Percentiles rank a stretch among this genome's conserved stretches.
Conservation (phyloP, 2,888 invertebrate species). For the Athripsodes cinereus region DNA sequence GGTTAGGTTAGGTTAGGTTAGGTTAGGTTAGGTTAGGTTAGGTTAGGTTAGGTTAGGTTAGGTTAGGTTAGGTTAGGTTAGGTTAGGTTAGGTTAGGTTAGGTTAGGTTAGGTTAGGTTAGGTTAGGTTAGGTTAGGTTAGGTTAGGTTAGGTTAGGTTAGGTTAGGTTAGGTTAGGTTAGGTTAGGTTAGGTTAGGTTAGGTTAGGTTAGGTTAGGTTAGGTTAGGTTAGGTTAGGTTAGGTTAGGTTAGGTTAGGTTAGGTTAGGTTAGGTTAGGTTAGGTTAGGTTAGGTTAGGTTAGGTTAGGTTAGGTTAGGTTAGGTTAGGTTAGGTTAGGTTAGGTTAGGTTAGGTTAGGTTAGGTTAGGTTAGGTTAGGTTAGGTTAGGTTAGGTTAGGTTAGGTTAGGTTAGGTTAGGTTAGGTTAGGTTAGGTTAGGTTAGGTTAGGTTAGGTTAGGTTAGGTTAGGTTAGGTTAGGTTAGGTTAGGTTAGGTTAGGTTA, state of each 20-base stretch:
- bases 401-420: constrained; percentile 20
- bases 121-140: constrained; percentile 2
- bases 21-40: constrained; percentile 11
- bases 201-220: constrained; percentile 1
- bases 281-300: constrained; percentile 22
- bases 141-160: constrained; percentile 7
- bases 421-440: constrained; percentile 19
- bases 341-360: constrained; percentile 26
- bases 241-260: constrained; percentile 13
- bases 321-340: constrained; percentile 21
- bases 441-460: constrained; percentile 19
- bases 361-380: constrained; percentile 24
- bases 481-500: constrained; percentile 21
- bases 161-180: constrained; percentile 8
- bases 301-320: constrained; percentile 28
- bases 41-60: constrained; percentile 15
- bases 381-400: constrained; percentile 23
- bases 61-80: constrained; percentile 14
- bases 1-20: constrained; percentile 8
- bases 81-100: constrained; percentile 7
- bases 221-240: constrained; percentile 8
- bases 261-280: constrained; percentile 27
- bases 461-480: constrained; percentile 21
- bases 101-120: not conserved
- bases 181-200: constrained; percentile 4